Evolutionary conservation across 2,113 vertebrate species (phyloP).

Genomic region (Ardeotis arabs): DNA sequence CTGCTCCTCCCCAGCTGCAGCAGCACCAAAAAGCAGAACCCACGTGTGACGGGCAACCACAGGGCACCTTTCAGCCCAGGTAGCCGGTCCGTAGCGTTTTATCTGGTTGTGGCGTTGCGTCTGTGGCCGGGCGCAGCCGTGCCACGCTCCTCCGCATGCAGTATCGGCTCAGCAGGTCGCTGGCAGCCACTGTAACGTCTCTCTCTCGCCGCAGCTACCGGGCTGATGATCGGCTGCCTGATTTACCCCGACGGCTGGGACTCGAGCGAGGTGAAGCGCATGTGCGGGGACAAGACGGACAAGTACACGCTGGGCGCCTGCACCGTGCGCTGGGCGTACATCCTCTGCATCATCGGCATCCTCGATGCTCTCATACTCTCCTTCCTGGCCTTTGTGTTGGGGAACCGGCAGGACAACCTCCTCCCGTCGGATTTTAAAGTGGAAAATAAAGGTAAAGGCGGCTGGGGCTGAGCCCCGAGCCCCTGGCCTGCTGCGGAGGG

Average conservation of each 20-base stretch:
- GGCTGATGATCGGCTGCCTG: conserved; percentile 94
- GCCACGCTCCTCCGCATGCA: background rate
- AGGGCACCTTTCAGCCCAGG: too few species aligned
- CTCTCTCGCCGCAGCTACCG: conserved; percentile 78
- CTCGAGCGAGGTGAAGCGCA: conserved; percentile 86
- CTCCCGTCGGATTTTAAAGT: conserved; percentile 93
- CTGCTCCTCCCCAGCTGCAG: background rate
- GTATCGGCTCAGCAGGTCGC: rapidly evolving
- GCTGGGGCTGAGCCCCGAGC: background rate
- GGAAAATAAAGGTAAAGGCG: conserved; percentile 82
- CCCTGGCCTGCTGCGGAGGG: rapidly evolving
- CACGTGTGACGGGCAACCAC: rapidly evolving
- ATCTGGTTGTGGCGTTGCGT: rapidly evolving
- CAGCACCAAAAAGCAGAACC: background rate
- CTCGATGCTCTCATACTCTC: conserved; percentile 92
- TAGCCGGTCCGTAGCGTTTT: rapidly evolving
- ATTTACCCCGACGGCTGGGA: conserved; percentile 99
- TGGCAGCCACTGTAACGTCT: rapidly evolving
- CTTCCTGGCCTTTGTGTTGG: conserved; percentile 93
- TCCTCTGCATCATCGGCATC: conserved; percentile 97
- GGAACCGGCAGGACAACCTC: conserved; percentile 92
- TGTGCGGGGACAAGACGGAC: conserved; percentile 94
- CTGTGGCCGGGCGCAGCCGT: rapidly evolving
- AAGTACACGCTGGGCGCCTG: conserved; percentile 96
- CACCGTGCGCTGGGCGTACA: conserved; percentile 98